Evolutionary conservation across 2,888 invertebrate genomes (phyloP), one percentile per base, ranked within the genome.

Genomic region (Steinernema hermaphroditum): DNA sequence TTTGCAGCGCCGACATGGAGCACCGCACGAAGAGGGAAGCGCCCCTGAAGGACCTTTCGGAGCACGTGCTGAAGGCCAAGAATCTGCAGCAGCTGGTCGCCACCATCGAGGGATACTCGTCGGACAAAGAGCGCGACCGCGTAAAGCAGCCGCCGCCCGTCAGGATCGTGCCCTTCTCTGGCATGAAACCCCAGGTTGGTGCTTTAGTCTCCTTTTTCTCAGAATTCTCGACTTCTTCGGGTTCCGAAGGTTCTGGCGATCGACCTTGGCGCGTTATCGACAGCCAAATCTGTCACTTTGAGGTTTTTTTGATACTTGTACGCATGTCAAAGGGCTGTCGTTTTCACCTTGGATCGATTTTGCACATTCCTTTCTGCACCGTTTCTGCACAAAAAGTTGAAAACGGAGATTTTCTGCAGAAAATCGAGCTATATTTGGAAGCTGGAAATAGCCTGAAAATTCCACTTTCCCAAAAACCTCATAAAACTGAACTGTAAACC

Each of bases 141-240:
- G 37, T 68, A 14, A 57, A 76, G 43, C 74, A 80, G 22, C 78
- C 78, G n/a, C 78, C 78, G 37, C 78, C 78, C 0, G 78, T 75
- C 1, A 54, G 79, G 29, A 78, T 78, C 68, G 68, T 76, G 57
- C 79, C 78, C 1, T 78, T 70, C 72, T 73, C 74, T 8, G 79
- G 78, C n/a, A 74, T 78, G 19, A 78, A 78, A 68, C 78, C 78
- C 19, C 79, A 78, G 75, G 78, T 78, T 68, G 54, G 71, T 44
- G 44, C 24, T 69, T 69, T 19, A 37, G 29, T 54, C 29, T 54
- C 6, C 16, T 37, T 37, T 37, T 37, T 8, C 12, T 37, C 37
- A 37, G 6, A 9, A 16, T n/a, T 19, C n/a, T 46, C 22, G 46
- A 12, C 4, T 46, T 24, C 14, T 6, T 27, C 16, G 27, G 2